phyloP scores from a whole-genome alignment of 2,797 vertebrate genomes.

The Cacajao melanocephalus region DNA sequence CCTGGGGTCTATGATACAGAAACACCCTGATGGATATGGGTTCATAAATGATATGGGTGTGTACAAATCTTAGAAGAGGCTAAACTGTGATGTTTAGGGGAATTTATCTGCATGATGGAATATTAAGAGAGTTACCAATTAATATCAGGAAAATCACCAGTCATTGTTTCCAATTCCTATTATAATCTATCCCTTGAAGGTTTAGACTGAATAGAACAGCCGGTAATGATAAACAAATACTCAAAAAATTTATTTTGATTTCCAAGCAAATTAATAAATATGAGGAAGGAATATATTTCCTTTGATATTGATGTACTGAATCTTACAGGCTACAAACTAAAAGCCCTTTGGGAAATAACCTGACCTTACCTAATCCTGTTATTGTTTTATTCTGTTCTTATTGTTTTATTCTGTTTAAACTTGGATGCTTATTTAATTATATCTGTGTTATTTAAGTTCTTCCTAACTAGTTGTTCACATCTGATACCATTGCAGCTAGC shows the following conservation, averaged over 20 bases:
- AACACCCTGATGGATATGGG: not conserved
- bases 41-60: not conserved
- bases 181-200: not conserved
- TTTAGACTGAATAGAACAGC: not conserved
- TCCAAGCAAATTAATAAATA: conserved; percentile 32
- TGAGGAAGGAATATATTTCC: not conserved
- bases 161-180: not conserved
- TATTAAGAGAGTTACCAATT: not conserved
- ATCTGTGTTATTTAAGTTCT: conserved; percentile 8
- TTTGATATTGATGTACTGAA: not conserved
- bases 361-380: not conserved
- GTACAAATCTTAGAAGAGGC: not conserved
- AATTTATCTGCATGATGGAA: not conserved
- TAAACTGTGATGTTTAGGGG: not conserved
- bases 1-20: not conserved
- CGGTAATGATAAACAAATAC: conserved; percentile 11
- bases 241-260: not conserved
- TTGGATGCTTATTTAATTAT: conserved; percentile 26
- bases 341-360: conserved; percentile 20
- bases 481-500: not conserved
- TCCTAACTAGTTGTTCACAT: conserved; percentile 6
- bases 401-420: not conserved
- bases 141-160: not conserved
- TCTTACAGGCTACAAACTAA: not conserved
- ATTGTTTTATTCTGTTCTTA: not conserved